Conservation (phyloP, 2,797 vertebrate species). For the Neostethus bicornis region DNA sequence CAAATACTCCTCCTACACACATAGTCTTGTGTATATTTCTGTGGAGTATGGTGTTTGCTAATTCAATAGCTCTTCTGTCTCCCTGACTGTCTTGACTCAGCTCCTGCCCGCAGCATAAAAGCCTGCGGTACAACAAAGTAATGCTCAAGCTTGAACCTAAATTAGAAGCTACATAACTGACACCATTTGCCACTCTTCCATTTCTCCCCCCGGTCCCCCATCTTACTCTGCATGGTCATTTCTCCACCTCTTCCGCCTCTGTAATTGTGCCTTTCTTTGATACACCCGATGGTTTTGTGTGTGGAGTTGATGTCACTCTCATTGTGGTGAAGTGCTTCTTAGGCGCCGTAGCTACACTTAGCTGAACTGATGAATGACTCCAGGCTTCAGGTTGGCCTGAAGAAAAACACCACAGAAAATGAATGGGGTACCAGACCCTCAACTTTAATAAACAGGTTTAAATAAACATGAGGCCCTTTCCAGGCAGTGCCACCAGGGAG, state of each 20-base stretch:
- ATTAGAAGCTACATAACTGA: conserved; percentile 65
- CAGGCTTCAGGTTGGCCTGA: conserved; percentile 44
- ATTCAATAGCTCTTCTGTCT: conserved; percentile 44
- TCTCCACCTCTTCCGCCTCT: conserved; percentile 61
- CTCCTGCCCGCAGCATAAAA: conserved; percentile 42
- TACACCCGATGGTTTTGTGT: conserved; percentile 75
- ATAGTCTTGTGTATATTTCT: conserved; percentile 21
- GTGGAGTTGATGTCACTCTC: conserved; percentile 64
- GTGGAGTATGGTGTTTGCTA: conserved; percentile 28
- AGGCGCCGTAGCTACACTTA: conserved; percentile 47
- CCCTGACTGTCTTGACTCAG: conserved; percentile 29
- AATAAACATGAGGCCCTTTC: conserved; percentile 76
- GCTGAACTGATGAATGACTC: conserved; percentile 67
- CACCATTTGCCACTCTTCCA: conserved; percentile 20
- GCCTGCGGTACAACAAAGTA: conserved; percentile 47
- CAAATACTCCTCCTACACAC: conserved; percentile 12
- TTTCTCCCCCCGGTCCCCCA: not conserved
- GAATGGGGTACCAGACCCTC: conserved; percentile 53
- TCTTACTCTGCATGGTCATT: conserved; percentile 23
- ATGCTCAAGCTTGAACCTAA: conserved; percentile 52
- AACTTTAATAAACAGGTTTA: conserved; percentile 55
- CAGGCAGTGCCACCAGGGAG: conserved; percentile 42
- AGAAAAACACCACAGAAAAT: conserved; percentile 60
- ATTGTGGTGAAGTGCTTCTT: conserved; percentile 65
- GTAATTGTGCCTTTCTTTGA: conserved; percentile 79